Evolutionary conservation across 2,113 vertebrate species (phyloP), one percentile per base, ranked within the genome.

Genomic region (Cnemophilus loriae): DNA sequence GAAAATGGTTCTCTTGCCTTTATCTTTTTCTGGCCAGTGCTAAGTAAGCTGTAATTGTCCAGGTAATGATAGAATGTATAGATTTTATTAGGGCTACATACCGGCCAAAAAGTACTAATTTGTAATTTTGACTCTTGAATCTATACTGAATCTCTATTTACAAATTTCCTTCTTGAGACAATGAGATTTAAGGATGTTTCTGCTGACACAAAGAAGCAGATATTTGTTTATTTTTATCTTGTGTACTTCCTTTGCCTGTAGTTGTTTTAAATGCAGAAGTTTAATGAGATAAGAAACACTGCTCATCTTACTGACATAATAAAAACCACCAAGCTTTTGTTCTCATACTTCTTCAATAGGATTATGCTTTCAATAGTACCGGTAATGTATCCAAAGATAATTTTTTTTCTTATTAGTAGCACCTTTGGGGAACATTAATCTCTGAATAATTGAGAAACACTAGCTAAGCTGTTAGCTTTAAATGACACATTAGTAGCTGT

Each of bases 401-500:
- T 69, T 84, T 96, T 94, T 95, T 91, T 96, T 30, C 13, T 39
- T 85, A 82, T 84, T 93, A 89, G 30, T 87, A 64, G 73, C 61
- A 97, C 84, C 82, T 85, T 87, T 96, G 96, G 92, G 94, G 90
- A 95, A 71, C 73, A 95, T 97, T 96, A 97, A 96, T 98, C 94
- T 95, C 56, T 41, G 59, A 96, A 91, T 97, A 97, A 97, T 87
- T 95, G 89, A 96, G 94, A 97, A 97, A 96, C 84, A 96, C 78
- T 96, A 50, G 57, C 84, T 96, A 93, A 90, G 60, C 68, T 95
- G 90, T 97, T 98, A 95, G 97, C 86, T 97, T 97, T 96, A 98
- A 97, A 91, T 95, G 94, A 95, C 78, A 95, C 20, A 67, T 96
- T 97, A 95, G 81, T 94, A 97, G 82, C 84, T 97, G 93, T 89